phyloP scores from a whole-genome alignment of 2,113 vertebrate genomes.

The Pygoscelis antarcticus region DNA sequence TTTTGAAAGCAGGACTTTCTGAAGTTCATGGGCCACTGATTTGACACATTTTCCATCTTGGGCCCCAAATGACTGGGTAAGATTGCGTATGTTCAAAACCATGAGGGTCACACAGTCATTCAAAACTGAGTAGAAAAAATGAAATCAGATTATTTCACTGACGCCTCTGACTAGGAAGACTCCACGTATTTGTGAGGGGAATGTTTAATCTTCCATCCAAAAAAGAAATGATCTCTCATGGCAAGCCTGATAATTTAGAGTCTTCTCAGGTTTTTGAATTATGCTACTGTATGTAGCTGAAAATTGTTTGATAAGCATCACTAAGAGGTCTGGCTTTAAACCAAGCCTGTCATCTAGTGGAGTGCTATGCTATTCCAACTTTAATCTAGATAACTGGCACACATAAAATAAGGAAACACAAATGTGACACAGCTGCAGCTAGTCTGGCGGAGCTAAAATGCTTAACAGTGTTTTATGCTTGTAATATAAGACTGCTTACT shows the following conservation, averaged over 20 bases:
- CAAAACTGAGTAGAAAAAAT: background rate
- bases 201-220: constrained; percentile 5
- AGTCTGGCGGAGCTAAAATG: constrained; percentile 64
- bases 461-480: constrained; percentile 74
- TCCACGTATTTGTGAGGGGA: background rate
- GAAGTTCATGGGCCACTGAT: background rate
- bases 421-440: constrained; percentile 74
- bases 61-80: background rate
- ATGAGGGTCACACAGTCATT: background rate
- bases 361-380: constrained; percentile 71
- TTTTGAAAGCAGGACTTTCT: background rate
- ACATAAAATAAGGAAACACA: constrained; percentile 71
- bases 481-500: constrained; percentile 66
- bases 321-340: constrained; percentile 72
- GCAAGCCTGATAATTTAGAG: constrained; percentile 40
- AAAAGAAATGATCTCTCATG: background rate
- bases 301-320: constrained; percentile 64
- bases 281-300: constrained; percentile 57
- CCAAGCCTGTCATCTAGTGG: constrained; percentile 75
- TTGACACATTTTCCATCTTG: background rate
- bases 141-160: background rate
- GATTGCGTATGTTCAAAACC: background rate
- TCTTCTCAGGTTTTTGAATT: constrained; percentile 60
- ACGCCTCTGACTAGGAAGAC: background rate
- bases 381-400: constrained; percentile 71